Evolutionary conservation across 2,888 invertebrate genomes (phyloP).

Genomic region (Cremastinae sp.): DNA sequence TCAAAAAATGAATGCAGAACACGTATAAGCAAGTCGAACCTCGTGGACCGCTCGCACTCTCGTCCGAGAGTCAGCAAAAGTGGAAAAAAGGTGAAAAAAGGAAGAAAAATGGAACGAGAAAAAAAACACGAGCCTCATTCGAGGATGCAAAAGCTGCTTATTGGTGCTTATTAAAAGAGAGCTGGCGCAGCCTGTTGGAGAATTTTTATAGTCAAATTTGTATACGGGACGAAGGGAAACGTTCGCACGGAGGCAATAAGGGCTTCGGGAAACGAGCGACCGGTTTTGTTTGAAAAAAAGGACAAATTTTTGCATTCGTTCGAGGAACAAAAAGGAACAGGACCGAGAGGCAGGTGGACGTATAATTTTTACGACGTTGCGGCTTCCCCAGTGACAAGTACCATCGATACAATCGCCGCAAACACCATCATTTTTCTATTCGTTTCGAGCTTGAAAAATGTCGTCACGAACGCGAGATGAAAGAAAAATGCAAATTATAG

Average conservation of each 20-base stretch:
- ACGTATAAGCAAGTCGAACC: conserved; percentile 23
- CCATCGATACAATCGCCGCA: not conserved
- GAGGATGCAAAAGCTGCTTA: conserved; percentile 11
- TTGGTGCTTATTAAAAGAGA: conserved; percentile 41
- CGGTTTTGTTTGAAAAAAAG: conserved; percentile 5
- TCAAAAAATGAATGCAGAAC: conserved; percentile 39
- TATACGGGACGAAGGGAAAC: conserved; percentile 45
- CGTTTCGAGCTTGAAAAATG: not conserved
- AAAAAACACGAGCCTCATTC: conserved; percentile 8
- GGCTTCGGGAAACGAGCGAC: not conserved
- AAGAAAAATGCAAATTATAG: no score
- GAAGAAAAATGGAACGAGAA: conserved; percentile 27
- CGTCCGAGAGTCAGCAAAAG: conserved; percentile 14
- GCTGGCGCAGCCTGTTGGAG: conserved; percentile 53
- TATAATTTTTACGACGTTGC: no score
- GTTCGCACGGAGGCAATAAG: conserved; percentile 9
- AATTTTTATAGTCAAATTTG: conserved; percentile 67
- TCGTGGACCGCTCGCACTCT: conserved; percentile 16
- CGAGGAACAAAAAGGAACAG: not conserved
- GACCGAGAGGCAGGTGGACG: not conserved
- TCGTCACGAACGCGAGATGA: not conserved
- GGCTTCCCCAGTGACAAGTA: no score
- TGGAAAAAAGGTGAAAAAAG: conserved; percentile 12
- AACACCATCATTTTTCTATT: conserved; percentile 6
- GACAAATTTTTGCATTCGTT: not conserved